Percentiles rank a stretch among this genome's conserved stretches.
These are phyloP conservation scores for Aleiodes alternator DNA, from an alignment of 2,888 invertebrate genomes.

Conservation along the genomic window DNA sequence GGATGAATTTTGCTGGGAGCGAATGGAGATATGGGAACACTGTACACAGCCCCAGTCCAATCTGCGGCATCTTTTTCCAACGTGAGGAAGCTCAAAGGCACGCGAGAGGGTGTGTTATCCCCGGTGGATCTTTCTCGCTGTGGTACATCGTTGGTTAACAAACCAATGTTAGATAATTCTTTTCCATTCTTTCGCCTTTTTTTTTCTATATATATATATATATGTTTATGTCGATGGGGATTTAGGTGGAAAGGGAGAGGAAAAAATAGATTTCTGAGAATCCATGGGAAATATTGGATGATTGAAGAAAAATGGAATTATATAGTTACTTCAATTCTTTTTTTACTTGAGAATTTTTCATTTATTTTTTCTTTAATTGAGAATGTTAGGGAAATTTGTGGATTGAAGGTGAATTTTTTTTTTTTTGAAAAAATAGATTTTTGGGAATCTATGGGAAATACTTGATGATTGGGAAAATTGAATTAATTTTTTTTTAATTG, in stretches of 20 bases:
- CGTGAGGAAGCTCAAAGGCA: conserved; percentile 43
- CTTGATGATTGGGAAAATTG: no score
- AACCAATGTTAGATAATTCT: conserved; percentile 22
- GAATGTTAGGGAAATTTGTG: no score
- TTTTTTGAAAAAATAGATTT: no score
- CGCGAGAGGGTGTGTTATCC: conserved; percentile 53
- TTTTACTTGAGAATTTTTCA: no score
- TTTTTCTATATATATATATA: not conserved
- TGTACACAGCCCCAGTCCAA: not conserved
- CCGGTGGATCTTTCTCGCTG: conserved; percentile 48
- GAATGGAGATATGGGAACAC: conserved; percentile 24
- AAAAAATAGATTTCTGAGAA: not conserved
- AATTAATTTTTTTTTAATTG: no score
- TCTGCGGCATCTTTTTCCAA: conserved; percentile 43
- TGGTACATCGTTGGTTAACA: conserved; percentile 28
- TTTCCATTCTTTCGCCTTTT: conserved; percentile 2
- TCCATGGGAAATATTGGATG: not conserved
- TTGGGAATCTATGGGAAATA: no score
- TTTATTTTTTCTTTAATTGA: no score
- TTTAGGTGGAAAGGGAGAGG: not conserved
- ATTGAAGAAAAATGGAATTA: no score
- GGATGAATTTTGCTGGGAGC: conserved; percentile 18
- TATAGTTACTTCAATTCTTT: not conserved
- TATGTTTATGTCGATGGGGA: not conserved
- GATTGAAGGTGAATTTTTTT: no score